Conservation (phyloP, 2,888 invertebrate species). For the Fragum whitleyi region DNA sequence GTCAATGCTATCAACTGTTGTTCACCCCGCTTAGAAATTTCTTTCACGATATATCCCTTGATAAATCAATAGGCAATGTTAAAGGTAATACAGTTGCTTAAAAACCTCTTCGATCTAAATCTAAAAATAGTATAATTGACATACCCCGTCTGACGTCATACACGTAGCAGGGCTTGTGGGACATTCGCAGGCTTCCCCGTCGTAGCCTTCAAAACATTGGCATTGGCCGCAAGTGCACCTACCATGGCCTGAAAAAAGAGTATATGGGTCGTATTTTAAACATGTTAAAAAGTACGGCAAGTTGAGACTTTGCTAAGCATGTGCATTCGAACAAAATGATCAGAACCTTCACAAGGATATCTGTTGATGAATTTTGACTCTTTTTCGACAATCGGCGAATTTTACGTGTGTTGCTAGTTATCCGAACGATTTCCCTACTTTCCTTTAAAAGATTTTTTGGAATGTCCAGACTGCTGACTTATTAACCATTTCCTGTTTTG, state of each 20-base stretch:
- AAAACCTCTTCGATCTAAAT: too few species aligned
- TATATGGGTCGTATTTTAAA: not conserved
- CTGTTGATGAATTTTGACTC: not conserved
- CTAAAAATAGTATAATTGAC: too few species aligned
- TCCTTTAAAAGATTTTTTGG: too few species aligned
- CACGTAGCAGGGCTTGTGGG: slow-evolving; percentile 86
- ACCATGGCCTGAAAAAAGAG: slow-evolving; percentile 68
- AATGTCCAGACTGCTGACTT: too few species aligned
- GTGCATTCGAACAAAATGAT: not conserved
- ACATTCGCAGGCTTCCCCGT: slow-evolving; percentile 96
- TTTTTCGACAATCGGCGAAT: not conserved
- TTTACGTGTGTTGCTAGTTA: not conserved
- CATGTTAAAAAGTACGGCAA: not conserved
- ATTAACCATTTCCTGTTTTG: too few species aligned
- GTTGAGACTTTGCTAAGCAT: not conserved
- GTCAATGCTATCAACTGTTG: too few species aligned
- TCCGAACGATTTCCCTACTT: too few species aligned
- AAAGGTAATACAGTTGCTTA: too few species aligned
- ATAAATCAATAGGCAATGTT: too few species aligned
- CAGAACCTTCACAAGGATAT: too few species aligned
- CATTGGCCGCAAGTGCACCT: slow-evolving; percentile 89
- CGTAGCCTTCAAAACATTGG: slow-evolving; percentile 88
- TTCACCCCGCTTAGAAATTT: too few species aligned
- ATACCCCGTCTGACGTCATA: slow-evolving; percentile 39
- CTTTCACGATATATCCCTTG: too few species aligned